These are phyloP conservation scores for Meandrina meandrites DNA, from an alignment of 92 coral and sea anemone species.

Conservation along the genomic window DNA sequence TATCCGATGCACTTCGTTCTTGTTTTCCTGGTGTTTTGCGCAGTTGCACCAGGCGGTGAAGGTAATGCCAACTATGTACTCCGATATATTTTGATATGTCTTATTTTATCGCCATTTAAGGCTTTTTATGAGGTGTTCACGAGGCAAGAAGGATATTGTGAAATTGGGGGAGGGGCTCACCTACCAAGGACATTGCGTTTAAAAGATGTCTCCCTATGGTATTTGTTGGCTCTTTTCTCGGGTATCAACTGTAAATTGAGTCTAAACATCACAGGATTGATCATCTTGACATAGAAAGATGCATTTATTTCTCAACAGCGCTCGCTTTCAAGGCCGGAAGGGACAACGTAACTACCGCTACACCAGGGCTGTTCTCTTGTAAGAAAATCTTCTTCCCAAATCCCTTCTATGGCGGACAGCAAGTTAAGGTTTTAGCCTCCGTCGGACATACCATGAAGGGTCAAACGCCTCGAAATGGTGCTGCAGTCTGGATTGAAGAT, in stretches of 20 bases:
- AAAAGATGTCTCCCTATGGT: neutral
- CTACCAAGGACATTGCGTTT: neutral
- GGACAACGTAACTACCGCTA: neutral
- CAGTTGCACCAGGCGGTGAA: neutral
- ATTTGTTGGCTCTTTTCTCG: neutral
- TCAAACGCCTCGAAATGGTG: slow-evolving; percentile 21
- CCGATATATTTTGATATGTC: neutral
- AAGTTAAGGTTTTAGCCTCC: slow-evolving; percentile 19
- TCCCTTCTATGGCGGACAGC: slow-evolving; percentile 8
- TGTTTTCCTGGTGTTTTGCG: neutral
- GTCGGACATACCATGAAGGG: slow-evolving; percentile 1
- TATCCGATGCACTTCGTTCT: neutral
- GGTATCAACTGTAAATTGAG: neutral
- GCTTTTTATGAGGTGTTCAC: neutral
- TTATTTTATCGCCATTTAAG: neutral
- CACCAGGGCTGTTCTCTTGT: slow-evolving; percentile 26
- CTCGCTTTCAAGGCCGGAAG: slow-evolving; percentile 5
- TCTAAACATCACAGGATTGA: neutral
- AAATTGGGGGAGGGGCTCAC: neutral
- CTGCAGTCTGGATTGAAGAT: slow-evolving; percentile 36
- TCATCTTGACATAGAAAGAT: neutral
- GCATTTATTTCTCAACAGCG: neutral
- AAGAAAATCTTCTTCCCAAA: neutral
- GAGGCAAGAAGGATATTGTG: neutral
- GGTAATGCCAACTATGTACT: neutral